Evolutionary conservation across 2,888 invertebrate species (phyloP), one percentile per base, ranked within the genome.

Genomic region (Nemotelus nigrinus): DNA sequence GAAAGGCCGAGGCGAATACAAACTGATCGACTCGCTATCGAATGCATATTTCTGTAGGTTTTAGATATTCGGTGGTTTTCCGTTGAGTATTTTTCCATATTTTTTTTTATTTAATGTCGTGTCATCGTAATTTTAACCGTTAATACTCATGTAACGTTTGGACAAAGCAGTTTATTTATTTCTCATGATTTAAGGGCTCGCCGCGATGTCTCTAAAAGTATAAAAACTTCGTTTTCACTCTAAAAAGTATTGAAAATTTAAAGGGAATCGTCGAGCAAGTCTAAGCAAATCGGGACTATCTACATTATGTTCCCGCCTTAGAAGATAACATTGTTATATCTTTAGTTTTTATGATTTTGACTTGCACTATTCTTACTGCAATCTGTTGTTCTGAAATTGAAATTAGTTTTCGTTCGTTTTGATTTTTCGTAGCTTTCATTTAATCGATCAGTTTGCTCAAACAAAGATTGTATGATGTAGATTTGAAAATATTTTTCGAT

Each of bases 1-100:
- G 78, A 80, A 81, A 57, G 79, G 53, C 25, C 72, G 78, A n/a
- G 72, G 74, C 60, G 60, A 74, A 41, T 74, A 50, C 74, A 74
- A 74, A 72, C 58, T 72, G 58, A 72, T 72, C 63, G 44, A 8
- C 5, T 7, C 47, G 67, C 10, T 44, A 8, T 70, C 55, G 48
- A 60, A 70, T 8, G 43, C 3, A 47, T 65, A 3, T 44, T 4
- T 8, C n/a, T 8, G 43, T 70, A 70, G 70, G 44, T 70, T 70
- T 53, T 70, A 70, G 53, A 67, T 41, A 25, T 65, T 65, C 45
- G 10, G 10, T 65, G 10, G 53, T 48, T 53, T 41, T 44, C 39
- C 68, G 68, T 53, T 53, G 53, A 55, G 43, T 53, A 43, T 55
- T 25, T 44, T 53, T 74, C 6, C 8, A 6, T 67, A 47, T 68